These are phyloP conservation scores for Falcaria lacertinaria DNA, from an alignment of 2,888 invertebrate species.

Conservation along the genomic window DNA sequence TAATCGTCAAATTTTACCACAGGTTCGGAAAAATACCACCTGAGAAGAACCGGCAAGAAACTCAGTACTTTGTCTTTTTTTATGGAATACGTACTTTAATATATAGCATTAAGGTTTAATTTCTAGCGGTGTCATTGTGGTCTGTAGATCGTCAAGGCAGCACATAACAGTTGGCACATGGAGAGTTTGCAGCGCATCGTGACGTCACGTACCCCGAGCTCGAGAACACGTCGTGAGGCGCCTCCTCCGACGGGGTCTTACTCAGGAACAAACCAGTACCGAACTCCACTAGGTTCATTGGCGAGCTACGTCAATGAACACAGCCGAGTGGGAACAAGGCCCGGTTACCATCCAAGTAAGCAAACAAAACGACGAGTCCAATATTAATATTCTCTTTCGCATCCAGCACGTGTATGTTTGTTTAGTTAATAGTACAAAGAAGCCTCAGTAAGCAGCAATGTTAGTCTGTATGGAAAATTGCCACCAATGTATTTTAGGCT, in stretches of 20 bases:
- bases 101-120: conserved; percentile 9
- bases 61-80: no score
- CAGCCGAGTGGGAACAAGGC: conserved; percentile 40
- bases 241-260: conserved; percentile 95
- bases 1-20: no score
- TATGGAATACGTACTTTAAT: background rate
- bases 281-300: conserved; percentile 97
- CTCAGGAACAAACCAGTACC: conserved; percentile 95
- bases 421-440: conserved; percentile 16
- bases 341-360: conserved; percentile 74
- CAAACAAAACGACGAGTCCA: conserved; percentile 67
- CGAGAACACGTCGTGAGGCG: conserved; percentile 83
- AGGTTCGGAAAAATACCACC: no score
- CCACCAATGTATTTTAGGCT: no score
- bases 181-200: conserved; percentile 42
- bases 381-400: conserved; percentile 43
- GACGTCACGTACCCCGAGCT: conserved; percentile 81
- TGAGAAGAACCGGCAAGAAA: no score
- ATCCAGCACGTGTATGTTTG: conserved; percentile 45
- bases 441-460: background rate
- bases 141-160: conserved; percentile 40
- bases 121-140: conserved; percentile 28
- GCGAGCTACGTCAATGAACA: conserved; percentile 83
- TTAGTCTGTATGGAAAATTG: no score
- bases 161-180: conserved; percentile 63